Conservation (phyloP, 1,140 invertebrate species). For the Macrobrachium rosenbergii region DNA sequence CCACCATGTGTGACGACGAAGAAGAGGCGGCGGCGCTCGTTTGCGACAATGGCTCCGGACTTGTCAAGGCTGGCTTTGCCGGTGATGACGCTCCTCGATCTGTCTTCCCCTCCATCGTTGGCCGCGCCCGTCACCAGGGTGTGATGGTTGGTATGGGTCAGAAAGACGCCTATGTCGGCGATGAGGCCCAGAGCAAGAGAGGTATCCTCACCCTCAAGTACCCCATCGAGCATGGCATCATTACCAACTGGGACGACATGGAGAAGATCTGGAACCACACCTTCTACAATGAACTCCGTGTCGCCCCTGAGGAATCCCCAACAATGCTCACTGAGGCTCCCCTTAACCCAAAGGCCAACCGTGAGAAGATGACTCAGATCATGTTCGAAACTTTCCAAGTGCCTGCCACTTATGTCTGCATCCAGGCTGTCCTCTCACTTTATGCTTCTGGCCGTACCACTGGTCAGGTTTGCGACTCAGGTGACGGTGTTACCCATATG, state of each 20-base stretch:
- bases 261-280: conserved; percentile 97
- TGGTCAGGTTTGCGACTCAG: conserved; percentile 12
- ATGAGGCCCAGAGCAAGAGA: conserved; percentile 93
- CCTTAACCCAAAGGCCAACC: conserved; percentile 91
- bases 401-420: background rate
- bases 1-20: conserved; percentile 45
- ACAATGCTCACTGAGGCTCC: conserved; percentile 93
- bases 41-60: conserved; percentile 78
- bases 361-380: conserved; percentile 80
- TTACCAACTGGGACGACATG: conserved; percentile 98
- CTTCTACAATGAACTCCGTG: conserved; percentile 94
- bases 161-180: conserved; percentile 90
- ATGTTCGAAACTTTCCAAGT: conserved; percentile 76
- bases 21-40: conserved; percentile 71
- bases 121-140: conserved; percentile 74
- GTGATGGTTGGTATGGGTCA: conserved; percentile 97
- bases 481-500: background rate
- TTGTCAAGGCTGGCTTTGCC: conserved; percentile 79
- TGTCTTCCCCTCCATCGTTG: conserved; percentile 78
- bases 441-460: conserved; percentile 12
- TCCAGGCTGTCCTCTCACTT: conserved; percentile 11
- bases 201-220: conserved; percentile 93
- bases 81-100: conserved; percentile 79
- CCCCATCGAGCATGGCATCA: conserved; percentile 94
- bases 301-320: conserved; percentile 93